Evolutionary conservation across 1,140 invertebrate species (phyloP).

Genomic region (Littorina saxatilis): DNA sequence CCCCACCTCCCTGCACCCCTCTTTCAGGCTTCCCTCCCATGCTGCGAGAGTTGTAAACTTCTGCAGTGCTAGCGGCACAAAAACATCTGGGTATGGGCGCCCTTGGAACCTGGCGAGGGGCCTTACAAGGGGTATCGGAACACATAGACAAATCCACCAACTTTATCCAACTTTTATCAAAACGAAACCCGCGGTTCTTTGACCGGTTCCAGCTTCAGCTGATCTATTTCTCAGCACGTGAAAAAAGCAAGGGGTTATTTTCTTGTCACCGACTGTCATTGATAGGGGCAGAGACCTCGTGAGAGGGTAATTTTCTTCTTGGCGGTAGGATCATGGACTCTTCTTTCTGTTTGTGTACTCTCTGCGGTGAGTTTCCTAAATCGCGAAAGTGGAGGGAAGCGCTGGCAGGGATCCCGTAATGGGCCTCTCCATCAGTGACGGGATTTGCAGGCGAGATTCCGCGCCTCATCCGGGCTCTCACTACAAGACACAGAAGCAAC

Average conservation of each 20-base stretch:
- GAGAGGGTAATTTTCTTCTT: too few relatives aligned
- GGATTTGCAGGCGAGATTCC: conserved; percentile 38
- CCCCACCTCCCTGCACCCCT: background rate
- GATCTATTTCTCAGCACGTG: too few relatives aligned
- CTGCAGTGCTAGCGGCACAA: conserved; percentile 23
- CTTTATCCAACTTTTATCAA: too few relatives aligned
- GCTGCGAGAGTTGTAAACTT: conserved; percentile 25
- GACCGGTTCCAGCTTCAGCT: too few relatives aligned
- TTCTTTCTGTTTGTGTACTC: too few relatives aligned
- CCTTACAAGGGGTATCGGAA: background rate
- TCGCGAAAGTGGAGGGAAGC: too few relatives aligned
- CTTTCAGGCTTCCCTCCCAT: background rate
- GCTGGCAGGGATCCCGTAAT: conserved; percentile 21
- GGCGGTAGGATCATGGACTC: too few relatives aligned
- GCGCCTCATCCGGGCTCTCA: conserved; percentile 16
- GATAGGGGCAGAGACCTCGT: too few relatives aligned
- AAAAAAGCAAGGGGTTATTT: background rate
- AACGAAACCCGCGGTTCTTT: too few relatives aligned
- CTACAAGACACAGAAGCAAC: conserved; percentile 6
- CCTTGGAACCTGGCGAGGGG: background rate
- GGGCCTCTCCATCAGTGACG: conserved; percentile 24
- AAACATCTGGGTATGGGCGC: conserved; percentile 31
- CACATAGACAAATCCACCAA: background rate
- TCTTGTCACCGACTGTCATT: background rate
- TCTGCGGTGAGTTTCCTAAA: too few relatives aligned